Conservation (phyloP, 1,140 invertebrate genomes). For the Calosoma granatense region DNA sequence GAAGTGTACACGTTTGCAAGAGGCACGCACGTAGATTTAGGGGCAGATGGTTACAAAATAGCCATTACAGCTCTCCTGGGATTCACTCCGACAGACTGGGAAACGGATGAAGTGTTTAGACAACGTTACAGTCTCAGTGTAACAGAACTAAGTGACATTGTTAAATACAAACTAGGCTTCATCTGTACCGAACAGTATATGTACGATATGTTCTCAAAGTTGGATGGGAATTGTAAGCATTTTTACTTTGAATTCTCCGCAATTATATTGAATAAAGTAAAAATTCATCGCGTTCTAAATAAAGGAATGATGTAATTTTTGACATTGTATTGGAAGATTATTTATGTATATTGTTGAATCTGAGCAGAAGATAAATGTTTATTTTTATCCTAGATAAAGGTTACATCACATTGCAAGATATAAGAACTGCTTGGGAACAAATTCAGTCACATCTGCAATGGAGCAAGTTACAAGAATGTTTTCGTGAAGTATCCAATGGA, state of each 20-base stretch:
- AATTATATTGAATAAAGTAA: not conserved
- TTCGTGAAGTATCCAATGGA: not conserved
- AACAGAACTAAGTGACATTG: not conserved
- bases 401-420: not conserved
- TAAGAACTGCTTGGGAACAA: not conserved
- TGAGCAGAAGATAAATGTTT: too few relatives aligned
- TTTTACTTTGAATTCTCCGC: not conserved
- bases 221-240: not conserved
- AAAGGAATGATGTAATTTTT: too few relatives aligned
- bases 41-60: conserved; percentile 2
- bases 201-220: not conserved
- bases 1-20: not conserved
- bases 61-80: conserved; percentile 4
- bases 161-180: not conserved
- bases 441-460: not conserved
- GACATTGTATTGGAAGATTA: too few relatives aligned
- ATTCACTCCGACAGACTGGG: conserved; percentile 1
- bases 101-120: not conserved
- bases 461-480: not conserved
- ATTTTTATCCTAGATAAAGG: conserved; percentile 2
- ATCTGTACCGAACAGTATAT: not conserved
- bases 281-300: not conserved
- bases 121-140: not conserved
- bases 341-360: too few relatives aligned
- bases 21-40: not conserved